A percentile compares a stretch with the other conserved stretches of the same genome.
These are phyloP conservation scores for Pyrrhia umbra DNA, from an alignment of 2,888 invertebrate genomes.

Conservation along the genomic window DNA sequence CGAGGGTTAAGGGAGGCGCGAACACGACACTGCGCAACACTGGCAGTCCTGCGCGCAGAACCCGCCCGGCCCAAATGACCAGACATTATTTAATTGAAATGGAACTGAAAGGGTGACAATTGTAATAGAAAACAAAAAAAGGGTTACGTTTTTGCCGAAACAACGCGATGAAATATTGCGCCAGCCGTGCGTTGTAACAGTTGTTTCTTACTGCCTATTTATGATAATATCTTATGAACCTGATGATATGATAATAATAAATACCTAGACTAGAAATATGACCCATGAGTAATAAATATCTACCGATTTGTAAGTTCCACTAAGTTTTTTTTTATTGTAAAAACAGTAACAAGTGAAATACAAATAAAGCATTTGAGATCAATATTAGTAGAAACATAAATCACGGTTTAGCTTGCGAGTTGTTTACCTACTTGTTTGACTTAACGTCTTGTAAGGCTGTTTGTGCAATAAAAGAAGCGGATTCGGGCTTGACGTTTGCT, in stretches of 20 bases:
- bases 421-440: constrained; percentile 83
- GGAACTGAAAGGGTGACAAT: constrained; percentile 89
- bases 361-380: constrained; percentile 66
- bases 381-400: constrained; percentile 71
- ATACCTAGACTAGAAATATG: background rate
- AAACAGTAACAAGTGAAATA: constrained; percentile 67
- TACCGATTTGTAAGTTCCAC: too few species aligned
- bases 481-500: constrained; percentile 82
- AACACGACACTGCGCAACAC: constrained; percentile 73
- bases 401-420: constrained; percentile 72
- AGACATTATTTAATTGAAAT: constrained; percentile 91
- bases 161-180: constrained; percentile 86
- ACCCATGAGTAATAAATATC: background rate
- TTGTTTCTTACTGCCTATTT: constrained; percentile 80
- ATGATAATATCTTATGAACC: constrained; percentile 46
- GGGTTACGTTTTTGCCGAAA: constrained; percentile 85
- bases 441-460: constrained; percentile 82
- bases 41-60: constrained; percentile 48
- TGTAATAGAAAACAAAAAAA: constrained; percentile 89
- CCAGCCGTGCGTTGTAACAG: constrained; percentile 88
- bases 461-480: constrained; percentile 76
- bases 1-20: constrained; percentile 82
- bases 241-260: constrained; percentile 32
- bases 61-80: constrained; percentile 88
- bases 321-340: background rate